phyloP scores from a whole-genome alignment of 2,113 vertebrate species.

The Nothocercus nigrocapillus region DNA sequence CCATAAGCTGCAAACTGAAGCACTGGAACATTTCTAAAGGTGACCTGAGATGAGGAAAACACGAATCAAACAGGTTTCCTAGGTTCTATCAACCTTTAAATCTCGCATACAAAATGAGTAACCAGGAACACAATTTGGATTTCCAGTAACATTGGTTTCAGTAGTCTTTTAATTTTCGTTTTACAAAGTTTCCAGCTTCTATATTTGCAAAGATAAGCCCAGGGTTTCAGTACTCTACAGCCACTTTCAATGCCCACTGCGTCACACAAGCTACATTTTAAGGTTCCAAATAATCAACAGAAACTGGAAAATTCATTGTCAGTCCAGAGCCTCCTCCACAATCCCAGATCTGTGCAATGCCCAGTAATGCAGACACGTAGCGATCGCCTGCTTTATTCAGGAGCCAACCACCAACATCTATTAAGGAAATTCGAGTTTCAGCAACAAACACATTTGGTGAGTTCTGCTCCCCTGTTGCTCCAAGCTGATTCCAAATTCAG shows the following conservation, averaged over 20 bases:
- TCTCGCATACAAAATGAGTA: not conserved
- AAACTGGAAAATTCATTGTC: not conserved
- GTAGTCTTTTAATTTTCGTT: not conserved
- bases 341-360: not conserved
- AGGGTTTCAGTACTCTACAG: not conserved
- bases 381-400: not conserved
- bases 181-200: not conserved
- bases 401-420: not conserved
- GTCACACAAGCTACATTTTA: not conserved
- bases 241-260: not conserved
- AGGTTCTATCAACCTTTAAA: not conserved
- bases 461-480: not conserved
- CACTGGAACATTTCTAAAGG: not conserved
- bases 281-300: not conserved
- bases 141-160: not conserved
- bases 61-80: not conserved
- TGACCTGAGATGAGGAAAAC: not conserved
- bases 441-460: accelerated
- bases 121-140: not conserved
- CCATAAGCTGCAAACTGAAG: not conserved
- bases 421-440: not conserved
- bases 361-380: not conserved
- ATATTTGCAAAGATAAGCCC: not conserved
- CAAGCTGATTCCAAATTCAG: not conserved
- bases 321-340: not conserved